Percentiles rank a stretch among this genome's conserved stretches.
Evolutionary conservation across 2,113 vertebrate species (phyloP).

Genomic region (Miniopterus natalensis): DNA sequence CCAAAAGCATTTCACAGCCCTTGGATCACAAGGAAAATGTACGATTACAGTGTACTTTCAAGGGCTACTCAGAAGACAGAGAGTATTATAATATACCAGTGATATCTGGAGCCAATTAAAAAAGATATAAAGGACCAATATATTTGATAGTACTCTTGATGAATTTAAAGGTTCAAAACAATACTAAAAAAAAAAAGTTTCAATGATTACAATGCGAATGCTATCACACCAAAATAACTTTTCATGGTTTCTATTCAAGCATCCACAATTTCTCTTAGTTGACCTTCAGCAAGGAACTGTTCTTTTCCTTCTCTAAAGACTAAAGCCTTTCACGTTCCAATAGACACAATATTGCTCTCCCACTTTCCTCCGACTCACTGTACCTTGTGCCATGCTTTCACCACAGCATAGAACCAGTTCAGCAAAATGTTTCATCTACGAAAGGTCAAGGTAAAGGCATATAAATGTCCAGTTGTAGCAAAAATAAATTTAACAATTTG

Average conservation of each 20-base stretch:
- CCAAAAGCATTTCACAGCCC: not conserved
- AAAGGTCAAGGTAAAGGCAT: not conserved
- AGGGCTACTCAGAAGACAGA: not conserved
- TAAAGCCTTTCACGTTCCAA: not conserved
- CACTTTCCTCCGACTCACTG: not conserved
- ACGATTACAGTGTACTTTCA: not conserved
- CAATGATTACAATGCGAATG: not conserved
- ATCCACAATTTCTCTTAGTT: not conserved
- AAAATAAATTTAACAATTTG: slow-evolving; percentile 35
- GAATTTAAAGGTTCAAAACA: not conserved
- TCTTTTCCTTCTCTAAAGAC: not conserved
- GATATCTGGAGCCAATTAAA: not conserved
- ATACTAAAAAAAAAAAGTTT: not conserved
- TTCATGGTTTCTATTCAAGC: not conserved
- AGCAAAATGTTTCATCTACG: not conserved
- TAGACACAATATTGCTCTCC: not conserved
- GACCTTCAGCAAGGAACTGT: not conserved
- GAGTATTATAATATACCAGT: not conserved
- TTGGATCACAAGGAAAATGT: not conserved
- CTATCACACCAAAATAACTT: not conserved
- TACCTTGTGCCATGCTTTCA: not conserved
- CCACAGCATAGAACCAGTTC: not conserved
- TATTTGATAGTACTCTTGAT: not conserved
- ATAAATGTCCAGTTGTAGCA: not conserved
- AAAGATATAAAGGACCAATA: not conserved